Evolutionary conservation across 2,888 invertebrate genomes (phyloP).

Genomic region (Dasypogon diadema): DNA sequence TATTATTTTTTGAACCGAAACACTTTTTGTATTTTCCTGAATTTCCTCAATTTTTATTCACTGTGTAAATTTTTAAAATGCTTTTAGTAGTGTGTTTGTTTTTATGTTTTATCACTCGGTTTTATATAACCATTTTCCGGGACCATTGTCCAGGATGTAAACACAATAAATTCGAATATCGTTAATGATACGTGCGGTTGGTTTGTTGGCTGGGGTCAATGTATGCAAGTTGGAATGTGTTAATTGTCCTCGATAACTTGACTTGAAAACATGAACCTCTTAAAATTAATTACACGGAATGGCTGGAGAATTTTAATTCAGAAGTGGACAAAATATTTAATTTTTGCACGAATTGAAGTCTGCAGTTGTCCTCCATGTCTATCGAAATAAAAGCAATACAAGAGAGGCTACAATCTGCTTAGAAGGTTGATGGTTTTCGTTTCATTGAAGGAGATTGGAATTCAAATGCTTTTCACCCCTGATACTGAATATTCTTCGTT

Average conservation of each 20-base stretch:
- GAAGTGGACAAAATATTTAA: no score
- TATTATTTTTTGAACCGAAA: background rate
- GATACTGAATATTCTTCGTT: no score
- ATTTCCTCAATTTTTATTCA: background rate
- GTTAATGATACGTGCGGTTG: background rate
- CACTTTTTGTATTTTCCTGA: background rate
- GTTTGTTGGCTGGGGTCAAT: background rate
- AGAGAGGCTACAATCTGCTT: no score
- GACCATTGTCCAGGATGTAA: background rate
- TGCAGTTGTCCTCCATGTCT: no score
- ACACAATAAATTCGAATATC: constrained; percentile 3
- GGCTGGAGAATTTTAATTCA: no score
- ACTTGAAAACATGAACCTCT: background rate
- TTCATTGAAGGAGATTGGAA: no score
- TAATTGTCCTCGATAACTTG: background rate
- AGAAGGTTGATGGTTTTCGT: no score
- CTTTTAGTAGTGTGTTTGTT: background rate
- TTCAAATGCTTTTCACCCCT: no score
- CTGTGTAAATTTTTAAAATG: background rate
- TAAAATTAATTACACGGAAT: no score
- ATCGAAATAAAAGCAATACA: no score
- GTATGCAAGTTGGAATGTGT: background rate
- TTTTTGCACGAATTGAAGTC: no score
- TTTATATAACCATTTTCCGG: background rate
- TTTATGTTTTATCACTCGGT: background rate